These are phyloP conservation scores for Nephrotoma guestfalica DNA, from an alignment of 2,888 invertebrate species.

Conservation along the genomic window DNA sequence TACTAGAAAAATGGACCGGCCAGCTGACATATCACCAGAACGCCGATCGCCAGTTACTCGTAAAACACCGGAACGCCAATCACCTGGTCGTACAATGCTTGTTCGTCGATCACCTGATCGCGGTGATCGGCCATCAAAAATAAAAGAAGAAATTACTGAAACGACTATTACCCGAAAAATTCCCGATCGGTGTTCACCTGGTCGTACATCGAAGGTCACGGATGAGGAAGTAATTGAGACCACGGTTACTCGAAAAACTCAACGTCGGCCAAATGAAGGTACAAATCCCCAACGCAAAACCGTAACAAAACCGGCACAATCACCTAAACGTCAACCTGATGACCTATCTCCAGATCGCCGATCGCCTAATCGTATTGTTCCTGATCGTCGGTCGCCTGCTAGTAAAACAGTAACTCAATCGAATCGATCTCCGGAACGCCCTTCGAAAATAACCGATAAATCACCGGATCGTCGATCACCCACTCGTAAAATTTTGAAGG, in stretches of 20 bases:
- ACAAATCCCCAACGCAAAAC: background rate
- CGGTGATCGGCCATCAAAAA: too few relatives aligned
- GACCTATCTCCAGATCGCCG: background rate
- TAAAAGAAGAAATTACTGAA: background rate
- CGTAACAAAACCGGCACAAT: background rate
- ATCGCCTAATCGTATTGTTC: background rate
- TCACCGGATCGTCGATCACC: background rate
- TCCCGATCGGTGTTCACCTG: constrained; percentile 7
- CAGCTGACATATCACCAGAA: background rate
- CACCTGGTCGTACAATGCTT: background rate
- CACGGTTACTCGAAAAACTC: background rate
- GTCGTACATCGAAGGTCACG: background rate
- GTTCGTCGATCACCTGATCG: background rate
- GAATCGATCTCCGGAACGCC: background rate
- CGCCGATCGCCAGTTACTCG: background rate
- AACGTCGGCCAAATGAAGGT: background rate
- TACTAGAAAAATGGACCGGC: background rate
- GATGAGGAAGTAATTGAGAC: background rate
- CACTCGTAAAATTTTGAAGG: background rate
- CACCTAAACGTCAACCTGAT: background rate
- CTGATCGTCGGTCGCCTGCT: background rate
- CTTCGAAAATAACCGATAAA: background rate
- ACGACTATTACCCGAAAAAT: constrained; percentile 1
- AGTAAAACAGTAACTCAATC: too few relatives aligned
- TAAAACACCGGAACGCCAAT: background rate